Base-by-base conservation (phyloP, 2,888 invertebrate species). In the Allacma fusca region DNA sequence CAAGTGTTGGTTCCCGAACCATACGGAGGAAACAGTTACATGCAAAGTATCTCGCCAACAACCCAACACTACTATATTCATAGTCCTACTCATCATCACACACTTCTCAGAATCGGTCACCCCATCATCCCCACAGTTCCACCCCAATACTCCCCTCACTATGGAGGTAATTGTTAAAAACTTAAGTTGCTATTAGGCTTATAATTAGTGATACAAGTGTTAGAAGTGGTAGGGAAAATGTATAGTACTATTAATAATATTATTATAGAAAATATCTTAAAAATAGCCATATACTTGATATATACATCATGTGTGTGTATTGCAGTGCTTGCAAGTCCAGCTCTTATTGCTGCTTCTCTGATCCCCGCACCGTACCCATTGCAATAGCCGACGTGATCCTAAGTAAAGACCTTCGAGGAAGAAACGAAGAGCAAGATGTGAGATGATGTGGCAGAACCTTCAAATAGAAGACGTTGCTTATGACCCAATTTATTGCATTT, bases 61-160 rank as follows among this genome's bases (percentile, higher is more conserved):
- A 95, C 96, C 74, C 96, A 97, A 88, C 90, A 96, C 50, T n/a
- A n/a, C n/a, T 97, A 97, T 88, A 95, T 97, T 85, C 83, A 84
- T 72, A 81, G 81, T 75, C 97, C 97, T 88, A 97, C 97, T 76
- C 97, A 97, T 89, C 96, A 97, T 88, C 97, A 97, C 88, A 97
- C 97, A 82, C 97, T 97, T 88, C 96, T 97, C 81, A 95, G 96
- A 76, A 91, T 96, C 84, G 94, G 95, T 44, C 95, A 95, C 89
- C 95, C 95, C 85, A 91, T 95, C 87, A 85, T 89, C 81, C 83
- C 83, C 16, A 81, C 82, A 12, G 80, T 82, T 28, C 87, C 88
- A 24, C 88, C 88, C 80, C 88, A 89, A 84, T 95, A 95, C 88
- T 84, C 84, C 67, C 93, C 94, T 87, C 94, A 95, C 67, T 95